Conservation (phyloP, 2,888 invertebrate genomes). For the Apantesis nais region DNA sequence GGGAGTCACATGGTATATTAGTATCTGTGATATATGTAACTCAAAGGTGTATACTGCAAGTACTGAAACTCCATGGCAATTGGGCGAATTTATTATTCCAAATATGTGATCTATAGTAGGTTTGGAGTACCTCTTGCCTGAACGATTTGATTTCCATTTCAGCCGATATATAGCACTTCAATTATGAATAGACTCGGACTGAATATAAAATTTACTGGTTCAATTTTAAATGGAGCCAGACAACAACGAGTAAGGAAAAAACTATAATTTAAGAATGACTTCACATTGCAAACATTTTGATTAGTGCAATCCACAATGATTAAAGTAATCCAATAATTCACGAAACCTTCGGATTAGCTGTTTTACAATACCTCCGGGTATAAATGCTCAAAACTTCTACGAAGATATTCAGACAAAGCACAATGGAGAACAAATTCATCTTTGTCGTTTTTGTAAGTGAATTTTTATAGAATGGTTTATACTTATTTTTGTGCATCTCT, state of each 20-base stretch:
- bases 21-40: no score
- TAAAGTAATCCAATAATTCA: constrained; percentile 15
- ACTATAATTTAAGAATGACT: background rate
- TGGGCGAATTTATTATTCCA: background rate
- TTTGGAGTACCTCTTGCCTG: background rate
- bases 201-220: background rate
- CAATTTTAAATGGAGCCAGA: background rate
- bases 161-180: background rate
- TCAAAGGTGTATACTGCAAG: no score
- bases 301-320: constrained; percentile 13
- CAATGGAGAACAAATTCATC: constrained; percentile 36
- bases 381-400: constrained; percentile 26
- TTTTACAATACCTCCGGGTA: constrained; percentile 39
- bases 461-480: background rate
- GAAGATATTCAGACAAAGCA: constrained; percentile 14
- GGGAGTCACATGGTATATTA: no score
- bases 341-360: constrained; percentile 17
- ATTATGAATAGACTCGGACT: background rate
- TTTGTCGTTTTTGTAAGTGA: constrained; percentile 32
- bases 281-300: constrained; percentile 7
- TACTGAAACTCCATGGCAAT: background rate
- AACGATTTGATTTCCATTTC: background rate
- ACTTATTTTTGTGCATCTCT: background rate
- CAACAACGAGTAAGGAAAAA: background rate
- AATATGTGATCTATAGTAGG: background rate